Evolutionary conservation across 1,140 invertebrate genomes (phyloP).

Genomic region (Thrips palmi): DNA sequence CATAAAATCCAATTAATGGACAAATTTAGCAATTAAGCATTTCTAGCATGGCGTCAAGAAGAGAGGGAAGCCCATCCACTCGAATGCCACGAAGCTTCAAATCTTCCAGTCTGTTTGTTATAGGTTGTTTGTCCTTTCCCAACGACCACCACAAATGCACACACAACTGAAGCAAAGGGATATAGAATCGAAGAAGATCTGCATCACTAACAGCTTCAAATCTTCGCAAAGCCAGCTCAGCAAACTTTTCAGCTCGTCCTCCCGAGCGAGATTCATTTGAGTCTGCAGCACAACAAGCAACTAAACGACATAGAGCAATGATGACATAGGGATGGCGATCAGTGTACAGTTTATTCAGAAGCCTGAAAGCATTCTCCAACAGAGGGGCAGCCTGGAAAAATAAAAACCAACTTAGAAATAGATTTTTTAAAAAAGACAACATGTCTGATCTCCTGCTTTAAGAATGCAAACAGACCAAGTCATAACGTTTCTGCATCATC

Average conservation of each 20-base stretch:
- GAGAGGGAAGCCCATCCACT: slow-evolving; percentile 29
- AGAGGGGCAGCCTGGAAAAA: slow-evolving; percentile 30
- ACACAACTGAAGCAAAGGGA: slow-evolving; percentile 47
- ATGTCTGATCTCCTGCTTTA: neutral
- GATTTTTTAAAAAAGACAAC: neutral
- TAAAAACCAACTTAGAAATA: slow-evolving; percentile 3
- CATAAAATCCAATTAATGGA: too few relatives aligned
- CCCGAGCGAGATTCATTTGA: slow-evolving; percentile 31
- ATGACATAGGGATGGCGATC: slow-evolving; percentile 46
- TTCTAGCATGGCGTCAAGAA: slow-evolving; percentile 38
- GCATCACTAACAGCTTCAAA: slow-evolving; percentile 37
- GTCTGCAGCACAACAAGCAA: slow-evolving; percentile 33
- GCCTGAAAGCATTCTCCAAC: slow-evolving; percentile 47
- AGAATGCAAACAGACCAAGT: slow-evolving; percentile 19
- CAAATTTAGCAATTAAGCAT: too few relatives aligned
- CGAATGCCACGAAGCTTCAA: slow-evolving; percentile 39
- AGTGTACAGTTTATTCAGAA: slow-evolving; percentile 55
- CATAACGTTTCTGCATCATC: slow-evolving; percentile 38
- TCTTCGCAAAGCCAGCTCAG: slow-evolving; percentile 41
- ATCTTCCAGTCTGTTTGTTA: slow-evolving; percentile 36
- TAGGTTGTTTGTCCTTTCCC: slow-evolving; percentile 35
- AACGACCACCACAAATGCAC: slow-evolving; percentile 44
- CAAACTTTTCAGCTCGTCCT: slow-evolving; percentile 41
- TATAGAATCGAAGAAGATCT: slow-evolving; percentile 40
- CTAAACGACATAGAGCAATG: slow-evolving; percentile 47